A percentile compares a stretch with the other conserved stretches of the same genome.
These are phyloP conservation scores for Lottia gigantea DNA, from an alignment of 2,888 invertebrate genomes.

Conservation along the genomic window DNA sequence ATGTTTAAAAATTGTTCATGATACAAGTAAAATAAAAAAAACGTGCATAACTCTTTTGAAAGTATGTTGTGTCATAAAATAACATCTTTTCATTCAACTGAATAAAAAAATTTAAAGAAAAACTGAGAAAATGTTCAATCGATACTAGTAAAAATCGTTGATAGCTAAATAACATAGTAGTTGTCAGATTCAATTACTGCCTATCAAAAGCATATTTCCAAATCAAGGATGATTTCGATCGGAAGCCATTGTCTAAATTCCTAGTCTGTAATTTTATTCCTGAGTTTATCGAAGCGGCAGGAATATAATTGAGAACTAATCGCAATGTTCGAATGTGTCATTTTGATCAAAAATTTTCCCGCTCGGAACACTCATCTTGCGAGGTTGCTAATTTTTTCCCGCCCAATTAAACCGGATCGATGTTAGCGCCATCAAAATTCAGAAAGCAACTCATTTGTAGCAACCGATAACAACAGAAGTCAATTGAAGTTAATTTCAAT, in stretches of 20 bases:
- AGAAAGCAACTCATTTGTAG: conserved; percentile 8
- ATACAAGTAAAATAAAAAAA: too few relatives aligned
- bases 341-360: not conserved
- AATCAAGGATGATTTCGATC: not conserved
- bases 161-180: conserved; percentile 5
- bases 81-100: not conserved
- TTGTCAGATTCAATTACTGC: not conserved
- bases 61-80: not conserved
- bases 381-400: conserved; percentile 26
- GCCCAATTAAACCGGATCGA: conserved; percentile 34
- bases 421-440: conserved; percentile 16
- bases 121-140: too few relatives aligned
- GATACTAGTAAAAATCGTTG: not conserved
- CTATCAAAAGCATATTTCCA: conserved; percentile 13
- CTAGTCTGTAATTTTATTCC: conserved; percentile 20
- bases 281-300: too few relatives aligned
- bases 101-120: too few relatives aligned
- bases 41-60: too few relatives aligned
- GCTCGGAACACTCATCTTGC: conserved; percentile 7
- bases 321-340: conserved; percentile 7
- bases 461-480: conserved; percentile 15
- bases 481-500: conserved; percentile 18
- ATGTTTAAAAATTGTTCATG: too few relatives aligned
- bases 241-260: not conserved
- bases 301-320: not conserved